Conservation (phyloP, 2,797 vertebrate genomes). For the Psittacula echo region DNA sequence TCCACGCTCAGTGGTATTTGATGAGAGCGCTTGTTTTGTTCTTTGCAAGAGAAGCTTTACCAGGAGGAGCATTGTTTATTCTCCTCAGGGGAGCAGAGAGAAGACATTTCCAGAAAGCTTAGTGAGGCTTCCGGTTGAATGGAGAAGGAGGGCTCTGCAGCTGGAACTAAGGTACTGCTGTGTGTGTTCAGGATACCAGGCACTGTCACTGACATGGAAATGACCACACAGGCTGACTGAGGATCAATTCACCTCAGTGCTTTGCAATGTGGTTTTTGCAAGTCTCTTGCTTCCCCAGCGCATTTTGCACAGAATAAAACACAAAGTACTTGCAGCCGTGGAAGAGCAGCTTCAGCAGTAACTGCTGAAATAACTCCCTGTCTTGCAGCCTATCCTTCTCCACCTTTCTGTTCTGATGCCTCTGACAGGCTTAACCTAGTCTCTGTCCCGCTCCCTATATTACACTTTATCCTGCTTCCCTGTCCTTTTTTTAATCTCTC, state of each 20-base stretch:
- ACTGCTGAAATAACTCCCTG: not conserved
- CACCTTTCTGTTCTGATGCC: too few species aligned
- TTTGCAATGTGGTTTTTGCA: not conserved
- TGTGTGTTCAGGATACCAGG: rapidly evolving
- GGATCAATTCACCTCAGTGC: not conserved
- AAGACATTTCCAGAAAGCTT: conserved; percentile 85
- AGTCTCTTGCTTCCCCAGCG: not conserved
- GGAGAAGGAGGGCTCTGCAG: conserved; percentile 91
- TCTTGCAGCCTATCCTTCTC: too few species aligned
- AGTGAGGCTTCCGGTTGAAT: conserved; percentile 86
- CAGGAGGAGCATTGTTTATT: conserved; percentile 90
- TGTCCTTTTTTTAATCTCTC: too few species aligned
- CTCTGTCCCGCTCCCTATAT: too few species aligned
- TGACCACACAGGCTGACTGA: not conserved
- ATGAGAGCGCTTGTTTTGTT: too few species aligned
- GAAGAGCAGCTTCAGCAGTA: not conserved
- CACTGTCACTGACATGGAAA: too few species aligned
- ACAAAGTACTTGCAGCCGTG: rapidly evolving
- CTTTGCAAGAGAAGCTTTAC: conserved; percentile 88
- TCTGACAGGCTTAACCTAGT: too few species aligned
- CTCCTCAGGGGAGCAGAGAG: conserved; percentile 85
- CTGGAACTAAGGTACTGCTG: conserved; percentile 83
- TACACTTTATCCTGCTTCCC: too few species aligned
- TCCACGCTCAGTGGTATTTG: not conserved
- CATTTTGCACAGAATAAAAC: not conserved